These are phyloP conservation scores for Heteropelma amictum DNA, from an alignment of 2,888 invertebrate species.

Conservation along the genomic window DNA sequence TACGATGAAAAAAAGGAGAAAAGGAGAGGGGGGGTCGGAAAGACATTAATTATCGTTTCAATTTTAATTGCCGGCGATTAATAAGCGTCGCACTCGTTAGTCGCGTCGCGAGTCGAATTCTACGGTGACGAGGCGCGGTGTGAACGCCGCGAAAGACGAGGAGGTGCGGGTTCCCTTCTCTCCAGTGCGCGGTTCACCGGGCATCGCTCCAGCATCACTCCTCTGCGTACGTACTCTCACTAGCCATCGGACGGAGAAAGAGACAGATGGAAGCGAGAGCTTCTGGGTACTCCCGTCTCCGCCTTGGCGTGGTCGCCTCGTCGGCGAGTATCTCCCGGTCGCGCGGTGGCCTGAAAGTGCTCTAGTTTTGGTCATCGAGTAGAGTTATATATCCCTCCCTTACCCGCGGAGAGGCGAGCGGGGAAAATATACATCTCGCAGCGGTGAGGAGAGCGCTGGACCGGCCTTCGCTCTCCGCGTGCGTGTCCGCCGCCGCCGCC, in stretches of 20 bases:
- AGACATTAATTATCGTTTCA: not conserved
- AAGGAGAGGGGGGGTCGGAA: too few relatives aligned
- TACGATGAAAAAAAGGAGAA: too few relatives aligned
- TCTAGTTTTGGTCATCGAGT: constrained; percentile 61
- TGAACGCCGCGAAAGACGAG: constrained; percentile 61
- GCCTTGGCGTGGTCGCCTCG: constrained; percentile 60
- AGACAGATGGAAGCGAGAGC: constrained; percentile 19
- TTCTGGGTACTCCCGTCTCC: constrained; percentile 54
- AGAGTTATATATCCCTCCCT: constrained; percentile 50
- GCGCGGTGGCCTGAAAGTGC: constrained; percentile 57
- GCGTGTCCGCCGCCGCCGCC: too few relatives aligned
- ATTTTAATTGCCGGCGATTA: not conserved
- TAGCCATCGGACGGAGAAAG: constrained; percentile 10
- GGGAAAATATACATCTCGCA: constrained; percentile 20
- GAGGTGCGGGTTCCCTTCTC: constrained; percentile 67
- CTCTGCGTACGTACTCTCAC: constrained; percentile 1
- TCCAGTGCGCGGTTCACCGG: constrained; percentile 52
- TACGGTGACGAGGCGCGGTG: constrained; percentile 49
- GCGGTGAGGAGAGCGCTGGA: constrained; percentile 32
- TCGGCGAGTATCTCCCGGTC: constrained; percentile 33
- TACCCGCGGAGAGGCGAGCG: constrained; percentile 8
- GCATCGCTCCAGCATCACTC: constrained; percentile 44
- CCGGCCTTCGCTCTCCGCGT: constrained; percentile 56
- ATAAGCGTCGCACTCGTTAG: not conserved
- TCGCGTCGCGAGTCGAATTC: constrained; percentile 19